These are phyloP conservation scores for Nebria ingens DNA, from an alignment of 1,140 invertebrate species.

Conservation along the genomic window DNA sequence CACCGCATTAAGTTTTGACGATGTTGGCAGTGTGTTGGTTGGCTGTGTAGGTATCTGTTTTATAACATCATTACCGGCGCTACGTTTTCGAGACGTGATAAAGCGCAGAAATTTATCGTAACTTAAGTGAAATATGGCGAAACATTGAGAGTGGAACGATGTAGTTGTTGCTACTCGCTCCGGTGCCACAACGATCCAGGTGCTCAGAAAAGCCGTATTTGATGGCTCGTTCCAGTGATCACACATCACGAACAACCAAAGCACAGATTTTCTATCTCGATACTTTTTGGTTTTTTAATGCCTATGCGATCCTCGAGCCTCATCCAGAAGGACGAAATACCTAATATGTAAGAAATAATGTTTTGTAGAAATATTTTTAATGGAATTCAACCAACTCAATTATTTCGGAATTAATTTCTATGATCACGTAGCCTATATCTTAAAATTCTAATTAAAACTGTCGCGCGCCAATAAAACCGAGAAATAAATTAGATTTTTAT, in stretches of 20 bases:
- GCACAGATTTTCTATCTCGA: no score
- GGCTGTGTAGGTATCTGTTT: slow-evolving; percentile 1
- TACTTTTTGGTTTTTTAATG: no score
- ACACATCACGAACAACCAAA: no score
- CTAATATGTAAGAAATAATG: no score
- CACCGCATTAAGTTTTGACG: slow-evolving; percentile 7
- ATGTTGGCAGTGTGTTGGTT: background rate
- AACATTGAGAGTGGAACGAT: no score
- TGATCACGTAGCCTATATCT: background rate
- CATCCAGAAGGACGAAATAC: no score
- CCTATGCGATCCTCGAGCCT: no score
- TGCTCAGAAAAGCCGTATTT: no score
- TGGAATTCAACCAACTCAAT: slow-evolving; percentile 4
- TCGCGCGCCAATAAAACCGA: background rate
- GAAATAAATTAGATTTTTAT: background rate
- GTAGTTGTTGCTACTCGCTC: no score
- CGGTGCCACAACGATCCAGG: no score
- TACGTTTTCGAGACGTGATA: background rate
- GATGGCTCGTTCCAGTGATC: no score
- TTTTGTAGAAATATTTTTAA: no score
- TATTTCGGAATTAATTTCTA: slow-evolving; percentile 7
- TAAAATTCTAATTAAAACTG: slow-evolving; percentile 8
- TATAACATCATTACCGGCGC: slow-evolving; percentile 2
- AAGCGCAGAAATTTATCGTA: slow-evolving; percentile 2
- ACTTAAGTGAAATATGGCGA: background rate